Evolutionary conservation across 1,140 invertebrate species (phyloP).

Genomic region (Drosophila paulistorum): DNA sequence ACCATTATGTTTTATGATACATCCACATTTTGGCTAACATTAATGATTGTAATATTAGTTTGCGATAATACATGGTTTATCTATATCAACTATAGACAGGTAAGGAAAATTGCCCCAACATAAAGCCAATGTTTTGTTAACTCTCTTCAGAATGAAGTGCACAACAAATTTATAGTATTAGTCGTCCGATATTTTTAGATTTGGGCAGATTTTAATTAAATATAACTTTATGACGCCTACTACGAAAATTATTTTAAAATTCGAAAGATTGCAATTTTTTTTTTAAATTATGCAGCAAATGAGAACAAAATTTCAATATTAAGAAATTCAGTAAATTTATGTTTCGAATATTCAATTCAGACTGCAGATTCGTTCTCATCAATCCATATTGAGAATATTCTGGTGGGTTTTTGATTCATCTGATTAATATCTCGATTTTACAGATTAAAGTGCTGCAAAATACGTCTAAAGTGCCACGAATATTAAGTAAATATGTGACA

Average conservation of each 20-base stretch:
- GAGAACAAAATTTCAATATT: no score
- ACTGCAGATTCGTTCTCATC: no score
- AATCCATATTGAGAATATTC: no score
- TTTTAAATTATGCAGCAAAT: no score
- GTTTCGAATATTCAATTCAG: no score
- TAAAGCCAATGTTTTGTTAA: not conserved
- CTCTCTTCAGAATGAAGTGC: no score
- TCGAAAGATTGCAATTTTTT: no score
- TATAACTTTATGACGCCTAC: no score
- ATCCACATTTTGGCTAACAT: constrained; percentile 2
- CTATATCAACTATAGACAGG: not conserved
- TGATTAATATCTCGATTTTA: not conserved
- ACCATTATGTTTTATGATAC: constrained; percentile 1
- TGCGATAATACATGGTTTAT: constrained; percentile 6
- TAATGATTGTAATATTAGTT: constrained; percentile 7
- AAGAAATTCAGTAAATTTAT: no score
- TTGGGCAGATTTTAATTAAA: no score
- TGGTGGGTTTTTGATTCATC: no score
- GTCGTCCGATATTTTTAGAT: not conserved
- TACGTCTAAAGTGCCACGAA: not conserved
- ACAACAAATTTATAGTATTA: not conserved
- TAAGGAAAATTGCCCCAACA: not conserved
- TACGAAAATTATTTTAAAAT: no score
- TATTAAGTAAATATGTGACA: constrained; percentile 11
- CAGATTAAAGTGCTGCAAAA: constrained; percentile 4